These are phyloP conservation scores for Orgyia antiqua DNA, from an alignment of 2,888 invertebrate species.

Conservation along the genomic window DNA sequence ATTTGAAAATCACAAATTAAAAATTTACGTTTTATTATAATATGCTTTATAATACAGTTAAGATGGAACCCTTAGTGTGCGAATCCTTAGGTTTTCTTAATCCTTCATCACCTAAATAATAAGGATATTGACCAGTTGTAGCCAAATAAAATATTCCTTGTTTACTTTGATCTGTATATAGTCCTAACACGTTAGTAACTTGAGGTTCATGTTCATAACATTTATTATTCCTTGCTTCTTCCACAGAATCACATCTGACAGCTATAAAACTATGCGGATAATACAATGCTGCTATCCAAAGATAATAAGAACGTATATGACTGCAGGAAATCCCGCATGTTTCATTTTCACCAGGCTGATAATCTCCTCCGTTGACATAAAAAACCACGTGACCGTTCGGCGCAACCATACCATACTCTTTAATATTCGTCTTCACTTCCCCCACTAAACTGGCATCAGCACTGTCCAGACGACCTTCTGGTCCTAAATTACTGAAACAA, in stretches of 20 bases:
- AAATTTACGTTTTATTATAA: too few relatives aligned
- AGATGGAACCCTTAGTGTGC: too few relatives aligned
- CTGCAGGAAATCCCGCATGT: constrained; percentile 41
- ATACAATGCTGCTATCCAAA: constrained; percentile 41
- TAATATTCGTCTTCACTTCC: constrained; percentile 49
- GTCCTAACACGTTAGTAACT: constrained; percentile 38
- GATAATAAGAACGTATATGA: constrained; percentile 32
- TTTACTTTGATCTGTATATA: constrained; percentile 29
- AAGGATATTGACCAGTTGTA: constrained; percentile 42
- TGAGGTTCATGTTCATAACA: constrained; percentile 38
- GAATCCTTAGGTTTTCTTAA: too few relatives aligned
- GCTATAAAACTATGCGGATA: constrained; percentile 41
- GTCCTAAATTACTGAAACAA: constrained; percentile 52
- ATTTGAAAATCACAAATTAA: too few relatives aligned
- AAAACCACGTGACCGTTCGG: constrained; percentile 56
- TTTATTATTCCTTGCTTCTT: constrained; percentile 37
- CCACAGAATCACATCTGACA: constrained; percentile 40
- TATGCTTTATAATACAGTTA: too few relatives aligned
- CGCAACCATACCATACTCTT: constrained; percentile 53
- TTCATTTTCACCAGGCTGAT: constrained; percentile 39
- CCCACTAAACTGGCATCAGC: constrained; percentile 57
- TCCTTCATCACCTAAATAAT: constrained; percentile 49
- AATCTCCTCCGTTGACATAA: constrained; percentile 62
- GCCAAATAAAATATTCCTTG: constrained; percentile 41
- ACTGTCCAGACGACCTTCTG: constrained; percentile 46